phyloP scores from a whole-genome alignment of 2,888 invertebrate species.

The Erannis defoliaria region DNA sequence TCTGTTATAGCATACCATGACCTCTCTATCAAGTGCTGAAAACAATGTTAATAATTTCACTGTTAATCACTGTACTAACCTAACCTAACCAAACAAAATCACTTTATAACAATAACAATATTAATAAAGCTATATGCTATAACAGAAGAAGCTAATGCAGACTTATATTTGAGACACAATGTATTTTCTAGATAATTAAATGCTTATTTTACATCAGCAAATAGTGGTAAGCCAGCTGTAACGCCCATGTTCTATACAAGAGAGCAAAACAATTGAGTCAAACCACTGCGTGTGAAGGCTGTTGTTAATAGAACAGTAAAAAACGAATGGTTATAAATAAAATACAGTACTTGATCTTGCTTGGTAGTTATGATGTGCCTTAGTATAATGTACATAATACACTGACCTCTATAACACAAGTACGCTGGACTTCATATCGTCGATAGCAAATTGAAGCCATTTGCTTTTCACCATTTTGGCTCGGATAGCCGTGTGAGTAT shows the following conservation, averaged over 20 bases:
- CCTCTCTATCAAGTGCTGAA: constrained; percentile 97
- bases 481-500: too few relatives aligned
- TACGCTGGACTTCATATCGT: too few relatives aligned
- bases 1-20: constrained; percentile 99
- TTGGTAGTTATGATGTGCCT: too few relatives aligned
- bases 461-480: too few relatives aligned
- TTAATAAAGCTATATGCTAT: too few relatives aligned
- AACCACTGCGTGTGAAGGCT: not conserved
- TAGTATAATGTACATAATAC: too few relatives aligned
- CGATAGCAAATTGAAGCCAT: too few relatives aligned
- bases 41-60: constrained; percentile 5
- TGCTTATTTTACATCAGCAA: not conserved
- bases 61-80: too few relatives aligned
- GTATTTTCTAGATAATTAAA: not conserved
- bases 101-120: too few relatives aligned
- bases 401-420: too few relatives aligned
- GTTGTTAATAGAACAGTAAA: not conserved
- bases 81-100: too few relatives aligned
- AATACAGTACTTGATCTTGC: not conserved
- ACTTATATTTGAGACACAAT: not conserved
- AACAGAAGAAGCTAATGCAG: not conserved
- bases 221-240: constrained; percentile 2
- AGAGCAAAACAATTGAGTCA: not conserved
- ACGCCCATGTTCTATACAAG: not conserved
- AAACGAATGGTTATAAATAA: not conserved